Evolutionary conservation across 2,888 invertebrate genomes (phyloP), one percentile per base, ranked within the genome.

Genomic region (Chrysodeixis includens): DNA sequence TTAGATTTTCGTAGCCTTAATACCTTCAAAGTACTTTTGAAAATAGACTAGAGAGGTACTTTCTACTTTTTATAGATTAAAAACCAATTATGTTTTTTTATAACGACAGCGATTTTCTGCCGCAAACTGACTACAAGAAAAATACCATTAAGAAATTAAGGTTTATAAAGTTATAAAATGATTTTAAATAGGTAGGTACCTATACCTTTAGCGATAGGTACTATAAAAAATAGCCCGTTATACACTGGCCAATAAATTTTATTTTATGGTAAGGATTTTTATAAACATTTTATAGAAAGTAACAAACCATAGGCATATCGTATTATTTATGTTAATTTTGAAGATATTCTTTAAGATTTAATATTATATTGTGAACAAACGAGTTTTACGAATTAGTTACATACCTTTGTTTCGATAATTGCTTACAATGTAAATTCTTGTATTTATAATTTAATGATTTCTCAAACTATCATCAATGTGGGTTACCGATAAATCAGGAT

Each of bases 391-490:
- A 52, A 20, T 52, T 26, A 54, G 32, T 22, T 51, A 72, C 53
- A 74, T 76, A 76, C 73, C 30, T 72, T 74, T 74, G 77, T 76
- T 51, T 56, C 53, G 53, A 62, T 76, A 54, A 71, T 73, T 59
- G 56, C 26, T 71, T 40, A 8, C 26, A 66, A 71, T 71, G 32
- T n/a, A n/a, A 58, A 35, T 58, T 51, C 46, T 62, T 71, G 64
- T 44, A 56, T 69, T 75, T 18, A 53, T 74, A 59, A 56, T 57
- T 53, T 62, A 52, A 52, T 49, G 10, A 49, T 49, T 49, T 49
- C 10, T 20, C 40, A 40, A 40, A 40, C 6, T n/a, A 14, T 35
- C 35, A 35, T 35, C 35, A 14, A 14, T 35, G 14, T 35, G 35
- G 35, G 35, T 3, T 40, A 40, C n/a, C 40, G 40, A 40, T 40